Percentiles rank a stretch among this genome's conserved stretches.
Conservation (phyloP, 92 coral and sea anemone species). For the Epizoanthus ramosus region DNA sequence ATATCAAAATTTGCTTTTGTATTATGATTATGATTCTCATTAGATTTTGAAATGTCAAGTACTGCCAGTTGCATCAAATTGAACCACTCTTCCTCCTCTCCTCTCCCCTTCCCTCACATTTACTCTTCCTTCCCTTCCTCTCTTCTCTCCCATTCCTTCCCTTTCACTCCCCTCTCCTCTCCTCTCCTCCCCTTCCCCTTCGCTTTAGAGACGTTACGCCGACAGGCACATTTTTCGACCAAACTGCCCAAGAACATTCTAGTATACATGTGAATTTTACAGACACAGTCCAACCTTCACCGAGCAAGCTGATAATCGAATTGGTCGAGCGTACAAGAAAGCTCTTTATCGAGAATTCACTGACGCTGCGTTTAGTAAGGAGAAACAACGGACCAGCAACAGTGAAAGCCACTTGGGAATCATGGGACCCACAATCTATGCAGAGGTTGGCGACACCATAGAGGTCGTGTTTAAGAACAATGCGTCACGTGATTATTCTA, state of each 20-base stretch:
- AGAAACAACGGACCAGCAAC: slow-evolving; percentile 42
- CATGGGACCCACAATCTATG: slow-evolving; percentile 85
- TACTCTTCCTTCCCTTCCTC: not conserved
- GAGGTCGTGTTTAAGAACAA: slow-evolving; percentile 80
- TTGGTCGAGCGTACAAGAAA: slow-evolving; percentile 83
- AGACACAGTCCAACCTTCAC: slow-evolving; percentile 69
- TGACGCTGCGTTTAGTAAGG: slow-evolving; percentile 51
- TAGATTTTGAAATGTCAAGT: too few relatives aligned
- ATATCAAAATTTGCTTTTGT: too few relatives aligned
- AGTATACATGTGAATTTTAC: not conserved
- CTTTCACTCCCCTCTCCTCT: not conserved
- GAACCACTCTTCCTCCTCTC: not conserved
- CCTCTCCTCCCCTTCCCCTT: not conserved
- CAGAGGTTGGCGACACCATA: slow-evolving; percentile 96
- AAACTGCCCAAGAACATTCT: too few relatives aligned
- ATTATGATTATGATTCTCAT: too few relatives aligned
- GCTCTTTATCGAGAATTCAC: slow-evolving; percentile 83
- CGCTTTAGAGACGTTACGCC: too few relatives aligned
- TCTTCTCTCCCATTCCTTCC: not conserved
- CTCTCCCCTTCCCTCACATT: too few relatives aligned
- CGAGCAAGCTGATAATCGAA: slow-evolving; percentile 44
- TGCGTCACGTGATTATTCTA: slow-evolving; percentile 70
- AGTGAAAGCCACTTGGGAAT: slow-evolving; percentile 74
- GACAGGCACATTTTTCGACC: too few relatives aligned
- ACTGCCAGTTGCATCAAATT: too few relatives aligned